Percentiles rank a stretch among this genome's conserved stretches.
These are phyloP conservation scores for Parazoanthus darwini DNA, from an alignment of 92 coral and sea anemone genomes.

Conservation along the genomic window DNA sequence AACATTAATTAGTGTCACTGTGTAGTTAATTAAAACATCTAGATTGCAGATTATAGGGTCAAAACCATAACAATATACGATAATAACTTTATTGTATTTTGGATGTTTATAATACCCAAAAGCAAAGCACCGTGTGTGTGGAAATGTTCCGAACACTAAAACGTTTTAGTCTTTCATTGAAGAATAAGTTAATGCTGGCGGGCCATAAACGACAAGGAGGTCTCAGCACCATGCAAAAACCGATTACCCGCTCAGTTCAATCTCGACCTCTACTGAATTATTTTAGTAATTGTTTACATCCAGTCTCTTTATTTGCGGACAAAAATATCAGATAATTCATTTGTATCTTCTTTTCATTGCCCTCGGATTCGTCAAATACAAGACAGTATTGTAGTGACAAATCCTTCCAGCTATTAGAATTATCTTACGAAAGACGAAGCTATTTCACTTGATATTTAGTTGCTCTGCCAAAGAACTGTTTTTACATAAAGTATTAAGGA, in stretches of 20 bases:
- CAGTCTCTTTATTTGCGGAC: not conserved
- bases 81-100: not conserved
- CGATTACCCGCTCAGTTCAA: not conserved
- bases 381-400: not conserved
- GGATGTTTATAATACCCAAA: not conserved
- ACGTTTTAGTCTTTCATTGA: not conserved
- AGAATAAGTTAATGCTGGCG: not conserved
- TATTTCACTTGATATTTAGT: not conserved
- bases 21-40: not conserved
- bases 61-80: not conserved
- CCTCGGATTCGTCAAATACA: not conserved
- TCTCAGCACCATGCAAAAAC: not conserved
- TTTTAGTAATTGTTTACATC: not conserved
- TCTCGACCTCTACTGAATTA: not conserved
- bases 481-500: not conserved
- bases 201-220: not conserved
- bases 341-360: not conserved
- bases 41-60: not conserved
- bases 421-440: not conserved
- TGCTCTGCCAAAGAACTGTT: too few species aligned
- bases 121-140: not conserved
- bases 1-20: not conserved
- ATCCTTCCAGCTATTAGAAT: not conserved
- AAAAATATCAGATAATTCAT: not conserved
- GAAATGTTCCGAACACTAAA: not conserved